Evolutionary conservation across 1,140 invertebrate species (phyloP).

Genomic region (Musca domestica): DNA sequence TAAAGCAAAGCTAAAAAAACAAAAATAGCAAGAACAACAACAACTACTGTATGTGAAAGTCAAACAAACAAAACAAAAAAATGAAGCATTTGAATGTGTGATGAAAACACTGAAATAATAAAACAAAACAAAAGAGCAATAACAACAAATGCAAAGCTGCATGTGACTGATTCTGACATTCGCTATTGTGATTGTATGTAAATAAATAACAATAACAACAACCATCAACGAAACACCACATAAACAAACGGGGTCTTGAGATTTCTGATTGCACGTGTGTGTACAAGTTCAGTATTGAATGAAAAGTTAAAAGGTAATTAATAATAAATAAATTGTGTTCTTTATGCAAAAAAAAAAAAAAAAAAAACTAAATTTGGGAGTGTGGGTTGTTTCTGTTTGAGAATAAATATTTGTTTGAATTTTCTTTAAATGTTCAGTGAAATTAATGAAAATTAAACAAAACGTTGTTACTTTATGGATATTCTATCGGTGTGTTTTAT

Average conservation of each 20-base stretch:
- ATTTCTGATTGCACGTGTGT: constrained; percentile 27
- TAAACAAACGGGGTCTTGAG: constrained; percentile 52
- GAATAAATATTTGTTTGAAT: not conserved
- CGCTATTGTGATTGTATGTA: not conserved
- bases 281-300: not conserved
- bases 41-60: no score
- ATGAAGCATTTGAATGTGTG: constrained; percentile 13
- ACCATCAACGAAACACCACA: not conserved
- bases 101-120: not conserved
- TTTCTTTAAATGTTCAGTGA: no score
- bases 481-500: no score
- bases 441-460: no score
- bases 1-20: no score
- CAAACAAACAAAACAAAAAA: no score
- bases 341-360: not conserved
- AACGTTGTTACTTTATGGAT: no score
- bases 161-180: not conserved
- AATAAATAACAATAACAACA: constrained; percentile 6
- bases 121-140: not conserved
- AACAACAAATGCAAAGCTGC: not conserved
- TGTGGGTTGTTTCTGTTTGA: not conserved
- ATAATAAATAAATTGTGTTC: no score
- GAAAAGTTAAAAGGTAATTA: no score
- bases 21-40: no score
- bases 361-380: not conserved